phyloP scores from a whole-genome alignment of 2,888 invertebrate genomes.

The Ischnus inquisitorius region DNA sequence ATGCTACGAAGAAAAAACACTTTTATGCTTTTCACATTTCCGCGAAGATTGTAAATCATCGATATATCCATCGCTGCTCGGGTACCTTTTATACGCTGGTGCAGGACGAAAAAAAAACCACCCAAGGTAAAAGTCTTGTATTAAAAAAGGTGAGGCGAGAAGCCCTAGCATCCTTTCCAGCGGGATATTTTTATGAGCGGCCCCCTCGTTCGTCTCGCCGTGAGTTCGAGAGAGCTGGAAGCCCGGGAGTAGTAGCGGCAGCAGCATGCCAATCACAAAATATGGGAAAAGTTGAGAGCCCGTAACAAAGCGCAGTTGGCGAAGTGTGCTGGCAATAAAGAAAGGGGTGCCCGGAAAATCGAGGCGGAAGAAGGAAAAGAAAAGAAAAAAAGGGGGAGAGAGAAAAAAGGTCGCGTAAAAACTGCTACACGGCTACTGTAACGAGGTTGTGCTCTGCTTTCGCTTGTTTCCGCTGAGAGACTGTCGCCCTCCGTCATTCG shows the following conservation, averaged over 20 bases:
- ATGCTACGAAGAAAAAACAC: slow-evolving; percentile 23
- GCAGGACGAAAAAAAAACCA: slow-evolving; percentile 5
- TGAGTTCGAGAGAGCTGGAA: slow-evolving; percentile 11
- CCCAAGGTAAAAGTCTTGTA: slow-evolving; percentile 8
- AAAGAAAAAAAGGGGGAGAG: background rate
- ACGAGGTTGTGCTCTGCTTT: background rate
- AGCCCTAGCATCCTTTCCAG: slow-evolving; percentile 22
- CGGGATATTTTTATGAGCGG: slow-evolving; percentile 51
- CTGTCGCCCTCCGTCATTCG: background rate
- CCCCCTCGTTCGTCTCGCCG: slow-evolving; percentile 11
- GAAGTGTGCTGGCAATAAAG: slow-evolving; percentile 70
- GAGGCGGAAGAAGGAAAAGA: slow-evolving; percentile 27
- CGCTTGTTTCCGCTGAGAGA: background rate
- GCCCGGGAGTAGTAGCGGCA: slow-evolving; percentile 18
- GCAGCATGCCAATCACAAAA: slow-evolving; percentile 72
- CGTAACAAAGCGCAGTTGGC: slow-evolving; percentile 72
- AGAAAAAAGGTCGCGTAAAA: slow-evolving; percentile 26
- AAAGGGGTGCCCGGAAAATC: slow-evolving; percentile 41
- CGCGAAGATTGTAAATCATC: slow-evolving; percentile 35
- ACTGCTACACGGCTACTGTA: slow-evolving; percentile 7
- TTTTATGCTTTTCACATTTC: slow-evolving; percentile 29
- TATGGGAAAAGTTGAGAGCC: slow-evolving; percentile 75
- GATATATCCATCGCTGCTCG: slow-evolving; percentile 42
- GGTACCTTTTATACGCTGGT: slow-evolving; percentile 9
- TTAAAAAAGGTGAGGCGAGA: slow-evolving; percentile 33